Evolutionary conservation across 1,140 invertebrate genomes (phyloP).

Genomic region (Nymphalis io): DNA sequence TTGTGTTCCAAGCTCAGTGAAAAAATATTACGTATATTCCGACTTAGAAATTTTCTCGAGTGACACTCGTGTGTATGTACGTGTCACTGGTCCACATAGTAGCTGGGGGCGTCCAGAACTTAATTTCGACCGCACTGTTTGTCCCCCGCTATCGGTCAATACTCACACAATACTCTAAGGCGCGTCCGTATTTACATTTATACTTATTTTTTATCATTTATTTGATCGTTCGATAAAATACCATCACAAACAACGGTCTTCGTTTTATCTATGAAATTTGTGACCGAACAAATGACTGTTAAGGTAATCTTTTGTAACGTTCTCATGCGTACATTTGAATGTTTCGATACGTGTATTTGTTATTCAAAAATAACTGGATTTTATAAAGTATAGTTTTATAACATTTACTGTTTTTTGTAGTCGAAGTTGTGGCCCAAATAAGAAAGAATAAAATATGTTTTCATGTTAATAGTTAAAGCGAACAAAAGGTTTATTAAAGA

Average conservation of each 20-base stretch:
- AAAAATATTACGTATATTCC: too few species aligned
- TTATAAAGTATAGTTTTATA: too few species aligned
- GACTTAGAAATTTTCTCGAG: background rate
- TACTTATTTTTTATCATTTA: constrained; percentile 58
- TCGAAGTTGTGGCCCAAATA: too few species aligned
- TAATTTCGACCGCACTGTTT: constrained; percentile 38
- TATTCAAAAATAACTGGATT: too few species aligned
- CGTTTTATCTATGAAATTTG: constrained; percentile 35
- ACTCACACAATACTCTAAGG: constrained; percentile 53
- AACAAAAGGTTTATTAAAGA: too few species aligned
- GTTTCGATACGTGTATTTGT: background rate
- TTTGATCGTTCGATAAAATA: constrained; percentile 47
- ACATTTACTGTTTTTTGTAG: too few species aligned
- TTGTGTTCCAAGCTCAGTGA: too few species aligned
- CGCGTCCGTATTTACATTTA: constrained; percentile 51
- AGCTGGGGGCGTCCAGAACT: constrained; percentile 30
- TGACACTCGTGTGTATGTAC: background rate
- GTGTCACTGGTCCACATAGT: constrained; percentile 5
- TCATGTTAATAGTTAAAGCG: too few species aligned
- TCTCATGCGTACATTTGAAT: constrained; percentile 2
- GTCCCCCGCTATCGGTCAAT: constrained; percentile 56
- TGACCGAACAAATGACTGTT: constrained; percentile 31
- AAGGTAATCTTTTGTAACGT: constrained; percentile 33
- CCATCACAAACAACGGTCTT: constrained; percentile 42
- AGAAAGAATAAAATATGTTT: too few species aligned